Evolutionary conservation across 2,888 invertebrate species (phyloP).

Genomic region (Clistopyga incitator): DNA sequence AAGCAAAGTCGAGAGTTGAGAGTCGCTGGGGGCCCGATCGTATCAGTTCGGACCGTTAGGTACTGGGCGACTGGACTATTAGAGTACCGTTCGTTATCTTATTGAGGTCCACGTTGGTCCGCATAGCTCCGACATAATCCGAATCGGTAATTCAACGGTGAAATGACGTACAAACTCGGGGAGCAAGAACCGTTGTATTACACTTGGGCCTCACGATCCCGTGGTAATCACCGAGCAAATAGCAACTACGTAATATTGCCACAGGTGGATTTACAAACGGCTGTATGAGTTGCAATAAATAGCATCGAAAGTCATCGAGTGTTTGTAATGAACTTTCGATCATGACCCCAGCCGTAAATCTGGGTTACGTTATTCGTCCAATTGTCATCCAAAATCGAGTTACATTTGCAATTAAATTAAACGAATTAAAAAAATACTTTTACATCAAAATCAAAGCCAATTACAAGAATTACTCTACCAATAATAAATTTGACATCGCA

Average conservation of each 20-base stretch:
- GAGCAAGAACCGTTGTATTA: background rate
- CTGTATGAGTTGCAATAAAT: background rate
- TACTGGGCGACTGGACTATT: slow-evolving; percentile 42
- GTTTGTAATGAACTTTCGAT: background rate
- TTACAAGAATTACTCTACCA: too few relatives aligned
- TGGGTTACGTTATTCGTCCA: background rate
- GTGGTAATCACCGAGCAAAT: background rate
- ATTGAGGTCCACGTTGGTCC: slow-evolving; percentile 18
- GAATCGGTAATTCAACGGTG: slow-evolving; percentile 13
- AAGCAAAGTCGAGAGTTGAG: slow-evolving; percentile 27
- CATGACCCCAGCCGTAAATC: background rate
- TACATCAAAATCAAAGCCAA: too few relatives aligned
- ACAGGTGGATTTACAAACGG: background rate
- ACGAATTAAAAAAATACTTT: too few relatives aligned
- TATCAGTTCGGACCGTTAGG: slow-evolving; percentile 55
- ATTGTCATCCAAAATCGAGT: too few relatives aligned
- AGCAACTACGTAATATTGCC: background rate
- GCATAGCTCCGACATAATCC: slow-evolving; percentile 26
- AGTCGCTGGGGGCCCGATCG: slow-evolving; percentile 39
- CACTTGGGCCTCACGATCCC: background rate
- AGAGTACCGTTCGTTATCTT: slow-evolving; percentile 60
- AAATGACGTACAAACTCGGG: background rate
- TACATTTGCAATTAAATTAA: too few relatives aligned
- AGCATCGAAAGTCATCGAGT: background rate
- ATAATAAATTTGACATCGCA: too few relatives aligned